Evolutionary conservation across 2,797 vertebrate genomes (phyloP).

Genomic region (Chromis chromis): DNA sequence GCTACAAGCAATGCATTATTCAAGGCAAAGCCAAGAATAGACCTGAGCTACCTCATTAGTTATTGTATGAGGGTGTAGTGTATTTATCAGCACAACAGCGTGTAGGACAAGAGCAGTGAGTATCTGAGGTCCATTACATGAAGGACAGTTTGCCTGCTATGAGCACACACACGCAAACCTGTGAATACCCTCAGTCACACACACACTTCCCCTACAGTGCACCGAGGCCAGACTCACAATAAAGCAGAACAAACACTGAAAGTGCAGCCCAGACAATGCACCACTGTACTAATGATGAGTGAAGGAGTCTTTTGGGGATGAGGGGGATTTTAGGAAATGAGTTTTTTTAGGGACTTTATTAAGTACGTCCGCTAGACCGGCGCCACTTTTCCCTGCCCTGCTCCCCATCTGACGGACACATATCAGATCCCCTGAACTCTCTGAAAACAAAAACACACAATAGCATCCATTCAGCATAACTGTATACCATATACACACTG

Average conservation of each 20-base stretch:
- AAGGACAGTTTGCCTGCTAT: slow-evolving; percentile 8
- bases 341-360: slow-evolving; percentile 58
- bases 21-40: slow-evolving; percentile 81
- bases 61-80: slow-evolving; percentile 37
- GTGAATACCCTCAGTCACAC: slow-evolving; percentile 14
- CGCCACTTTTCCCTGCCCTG: slow-evolving; percentile 35
- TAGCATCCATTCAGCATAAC: slow-evolving; percentile 56
- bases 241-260: slow-evolving; percentile 36
- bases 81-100: slow-evolving; percentile 31
- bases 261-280: slow-evolving; percentile 61
- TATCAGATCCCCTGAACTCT: slow-evolving; percentile 56
- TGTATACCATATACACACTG: background rate
- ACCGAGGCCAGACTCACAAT: slow-evolving; percentile 16
- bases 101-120: slow-evolving; percentile 25
- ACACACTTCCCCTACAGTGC: slow-evolving; percentile 3
- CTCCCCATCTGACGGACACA: slow-evolving; percentile 48
- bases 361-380: slow-evolving; percentile 40
- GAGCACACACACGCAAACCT: background rate
- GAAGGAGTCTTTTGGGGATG: slow-evolving; percentile 44
- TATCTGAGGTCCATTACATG: slow-evolving; percentile 27
- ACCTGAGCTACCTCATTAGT: slow-evolving; percentile 50
- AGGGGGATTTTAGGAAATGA: slow-evolving; percentile 58
- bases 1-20: slow-evolving; percentile 83
- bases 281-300: slow-evolving; percentile 55
- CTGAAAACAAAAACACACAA: slow-evolving; percentile 60